Conservation (phyloP, 2,797 vertebrate genomes). For the Diglossa cyanea region DNA sequence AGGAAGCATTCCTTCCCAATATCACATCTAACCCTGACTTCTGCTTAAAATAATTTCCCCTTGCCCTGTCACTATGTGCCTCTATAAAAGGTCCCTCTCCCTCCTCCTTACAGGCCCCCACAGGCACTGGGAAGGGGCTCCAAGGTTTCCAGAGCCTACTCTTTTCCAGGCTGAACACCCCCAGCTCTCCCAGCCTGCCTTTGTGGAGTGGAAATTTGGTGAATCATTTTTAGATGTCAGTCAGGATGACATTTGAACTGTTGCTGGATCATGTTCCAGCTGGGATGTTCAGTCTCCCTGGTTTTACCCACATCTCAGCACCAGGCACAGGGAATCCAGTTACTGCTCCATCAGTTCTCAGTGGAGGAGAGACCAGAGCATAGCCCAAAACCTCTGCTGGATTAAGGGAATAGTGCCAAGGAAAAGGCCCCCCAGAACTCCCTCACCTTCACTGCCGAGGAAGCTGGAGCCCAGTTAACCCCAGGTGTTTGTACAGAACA, state of each 20-base stretch:
- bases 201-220: background rate
- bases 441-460: background rate
- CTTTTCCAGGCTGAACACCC: background rate
- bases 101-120: background rate
- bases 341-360: background rate
- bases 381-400: accelerated
- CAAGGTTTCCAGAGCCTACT: background rate
- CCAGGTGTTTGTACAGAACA: background rate
- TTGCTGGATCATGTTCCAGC: background rate
- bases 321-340: background rate
- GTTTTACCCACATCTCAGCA: background rate
- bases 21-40: background rate
- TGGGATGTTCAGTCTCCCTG: background rate
- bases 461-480: background rate
- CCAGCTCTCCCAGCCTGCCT: background rate
- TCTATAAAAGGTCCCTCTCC: background rate
- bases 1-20: background rate
- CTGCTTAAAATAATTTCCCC: background rate
- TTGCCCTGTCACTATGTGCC: background rate
- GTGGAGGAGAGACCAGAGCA: background rate
- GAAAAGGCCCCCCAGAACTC: background rate
- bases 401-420: background rate
- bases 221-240: background rate
- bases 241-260: background rate
- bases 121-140: background rate